Base-by-base conservation (phyloP, 1,140 invertebrate species). In the Phymastichus coffea region DNA sequence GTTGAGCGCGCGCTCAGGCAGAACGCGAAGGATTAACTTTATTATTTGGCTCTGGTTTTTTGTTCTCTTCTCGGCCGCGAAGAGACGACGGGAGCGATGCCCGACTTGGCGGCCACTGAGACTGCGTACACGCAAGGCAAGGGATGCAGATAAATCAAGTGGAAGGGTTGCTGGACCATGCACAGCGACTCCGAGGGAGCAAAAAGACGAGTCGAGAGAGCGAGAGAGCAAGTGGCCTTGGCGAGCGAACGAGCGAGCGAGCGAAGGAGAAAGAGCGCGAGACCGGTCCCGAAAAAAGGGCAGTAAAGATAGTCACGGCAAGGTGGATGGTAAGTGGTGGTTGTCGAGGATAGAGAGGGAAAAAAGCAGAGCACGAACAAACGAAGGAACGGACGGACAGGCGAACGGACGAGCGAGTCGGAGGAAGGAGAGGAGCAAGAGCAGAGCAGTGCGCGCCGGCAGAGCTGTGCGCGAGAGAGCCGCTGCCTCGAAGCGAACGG, bases 301-400 rank as follows among this genome's bases (percentile, higher is more conserved):
- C 61, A 60, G 54, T 60, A 62, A 59, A 63, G 54, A 66, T 63
- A 66, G 61, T 44, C 54, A 59, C 60, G 53, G 57, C 47, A 63
- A 57, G 61, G 64, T 51, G 38, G 52, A 56, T 61, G 52, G 61
- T 62, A 60, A 59, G 57, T 63, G 64, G 47, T 51, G 58, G 60
- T 58, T 49, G 52, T 57, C 56, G 52, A 37, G 52, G 52, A 56
- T 49, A 63, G 54, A 47, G 52, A 43, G 28, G 49, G 43, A 64
- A 64, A 63, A 63, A 60, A 61, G 52, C 66, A 43, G 63, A 63
- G 57, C 55, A 55, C 52, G 57, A 53, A 8, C 26, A 46, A 48
- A 46, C 25, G 52, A 54, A 61, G 37, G 59, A 44, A 57, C 25
- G 52, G 46, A 56, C 44, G 47, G 37, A 8, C 46, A 43, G 33